Conservation (phyloP, 2,888 invertebrate genomes). For the Melinopterus prodromus region DNA sequence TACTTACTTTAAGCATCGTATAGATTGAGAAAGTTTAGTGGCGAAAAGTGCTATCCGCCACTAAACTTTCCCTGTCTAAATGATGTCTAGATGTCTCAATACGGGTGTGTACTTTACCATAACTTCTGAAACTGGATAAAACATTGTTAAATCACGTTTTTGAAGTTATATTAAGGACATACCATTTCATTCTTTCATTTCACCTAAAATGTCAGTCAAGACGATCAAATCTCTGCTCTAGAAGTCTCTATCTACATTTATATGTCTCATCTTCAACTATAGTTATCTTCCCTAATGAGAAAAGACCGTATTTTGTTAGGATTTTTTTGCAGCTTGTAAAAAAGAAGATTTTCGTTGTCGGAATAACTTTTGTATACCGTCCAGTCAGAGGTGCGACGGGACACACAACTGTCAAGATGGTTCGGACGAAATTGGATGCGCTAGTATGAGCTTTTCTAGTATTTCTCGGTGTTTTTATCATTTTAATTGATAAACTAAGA, state of each 20-base stretch:
- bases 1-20: neutral
- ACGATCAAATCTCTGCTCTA: neutral
- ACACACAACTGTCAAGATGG: slow-evolving; percentile 66
- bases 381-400: slow-evolving; percentile 62
- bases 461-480: slow-evolving; percentile 31
- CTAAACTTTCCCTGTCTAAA: no score
- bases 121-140: neutral
- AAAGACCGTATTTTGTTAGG: slow-evolving; percentile 8
- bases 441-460: slow-evolving; percentile 42
- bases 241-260: slow-evolving; percentile 13
- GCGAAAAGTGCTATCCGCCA: no score
- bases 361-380: slow-evolving; percentile 58
- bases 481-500: neutral
- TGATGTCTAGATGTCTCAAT: neutral
- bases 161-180: neutral
- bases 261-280: neutral
- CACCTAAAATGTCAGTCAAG: slow-evolving; percentile 7
- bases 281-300: neutral
- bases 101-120: neutral
- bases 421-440: slow-evolving; percentile 63
- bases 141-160: slow-evolving; percentile 11
- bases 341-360: slow-evolving; percentile 58
- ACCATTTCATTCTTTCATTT: neutral
- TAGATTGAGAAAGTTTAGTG: no score
- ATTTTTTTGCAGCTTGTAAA: slow-evolving; percentile 51